Evolutionary conservation across 2,113 vertebrate species (phyloP), one percentile per base, ranked within the genome.

Genomic region (Callopanchax toddi): DNA sequence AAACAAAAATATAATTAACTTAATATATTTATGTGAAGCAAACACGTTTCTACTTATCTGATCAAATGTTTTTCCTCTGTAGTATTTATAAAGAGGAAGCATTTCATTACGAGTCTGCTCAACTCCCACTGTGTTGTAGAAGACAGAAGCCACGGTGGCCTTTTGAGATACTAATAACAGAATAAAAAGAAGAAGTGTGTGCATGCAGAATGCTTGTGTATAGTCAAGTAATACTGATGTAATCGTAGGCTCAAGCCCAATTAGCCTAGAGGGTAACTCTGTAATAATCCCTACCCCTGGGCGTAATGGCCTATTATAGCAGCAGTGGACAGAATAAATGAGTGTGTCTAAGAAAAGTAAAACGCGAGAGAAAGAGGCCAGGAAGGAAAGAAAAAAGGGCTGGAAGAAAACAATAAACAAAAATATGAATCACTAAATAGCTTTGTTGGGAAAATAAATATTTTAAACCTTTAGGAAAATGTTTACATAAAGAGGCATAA

Each of bases 221-320:
- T 74, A 82, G 85, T 82, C 79, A 80, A 75, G 82, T 85, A 83
- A 86, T 82, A 74, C 74, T 84, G 85, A 86, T 84, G 74, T 81
- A 86, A 86, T 89, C 75, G 49, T 70, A 79, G 83, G 85, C 88
- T 86, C 81, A 79, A 81, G 77, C 77, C 73, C 86, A 87, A 89
- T 92, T 91, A 91, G 89, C 86, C 88, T 72, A 62, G 64, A 87
- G 87, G 86, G 84, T 89, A 86, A 89, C 77, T 80, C 74, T 70
- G 80, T 85, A 86, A 89, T 86, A 89, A 80, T 83, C 85, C 83
- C 74, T 80, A 87, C 73, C 85, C 80, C 81, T 82, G 84, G 79
- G 83, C 82, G 71, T 89, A 86, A 89, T 91, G 84, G 81, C 78
- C 82, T 85, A 86, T 90, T 90, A 89, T 78, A 84, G 77, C 77